Conservation (phyloP, 1,140 invertebrate species). For the Drosophila pectinifera region DNA sequence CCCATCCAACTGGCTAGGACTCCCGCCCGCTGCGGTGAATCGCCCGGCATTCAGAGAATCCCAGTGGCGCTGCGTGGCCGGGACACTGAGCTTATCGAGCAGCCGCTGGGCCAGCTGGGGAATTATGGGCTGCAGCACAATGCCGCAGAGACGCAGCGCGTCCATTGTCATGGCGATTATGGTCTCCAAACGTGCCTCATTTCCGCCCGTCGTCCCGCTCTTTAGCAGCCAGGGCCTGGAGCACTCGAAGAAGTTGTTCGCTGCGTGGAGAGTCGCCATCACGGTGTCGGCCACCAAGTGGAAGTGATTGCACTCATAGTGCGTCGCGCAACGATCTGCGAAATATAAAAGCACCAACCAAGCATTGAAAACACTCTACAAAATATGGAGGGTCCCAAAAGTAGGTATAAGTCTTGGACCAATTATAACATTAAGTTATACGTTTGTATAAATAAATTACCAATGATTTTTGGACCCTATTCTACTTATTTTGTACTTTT, state of each 20-base stretch:
- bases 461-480: background rate
- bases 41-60: conserved; percentile 65
- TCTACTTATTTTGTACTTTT: too few relatives aligned
- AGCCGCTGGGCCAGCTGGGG: conserved; percentile 89
- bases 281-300: conserved; percentile 93
- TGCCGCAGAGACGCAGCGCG: conserved; percentile 90
- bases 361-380: conserved; percentile 13
- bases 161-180: conserved; percentile 94
- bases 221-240: conserved; percentile 94
- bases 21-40: conserved; percentile 36
- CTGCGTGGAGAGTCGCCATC: conserved; percentile 89
- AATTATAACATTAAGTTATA: background rate
- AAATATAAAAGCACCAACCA: conserved; percentile 40
- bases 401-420: too few relatives aligned
- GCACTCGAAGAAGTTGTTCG: conserved; percentile 94
- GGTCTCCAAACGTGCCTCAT: conserved; percentile 87
- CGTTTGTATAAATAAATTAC: too few relatives aligned
- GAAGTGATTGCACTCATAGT: conserved; percentile 93
- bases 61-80: conserved; percentile 86
- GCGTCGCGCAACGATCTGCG: conserved; percentile 86
- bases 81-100: conserved; percentile 89
- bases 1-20: conserved; percentile 36
- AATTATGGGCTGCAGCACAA: conserved; percentile 94
- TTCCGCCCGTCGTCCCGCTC: conserved; percentile 81
- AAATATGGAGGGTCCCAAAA: background rate